Evolutionary conservation across 2,888 invertebrate genomes (phyloP), one percentile per base, ranked within the genome.

Genomic region (Pollenia angustigena): DNA sequence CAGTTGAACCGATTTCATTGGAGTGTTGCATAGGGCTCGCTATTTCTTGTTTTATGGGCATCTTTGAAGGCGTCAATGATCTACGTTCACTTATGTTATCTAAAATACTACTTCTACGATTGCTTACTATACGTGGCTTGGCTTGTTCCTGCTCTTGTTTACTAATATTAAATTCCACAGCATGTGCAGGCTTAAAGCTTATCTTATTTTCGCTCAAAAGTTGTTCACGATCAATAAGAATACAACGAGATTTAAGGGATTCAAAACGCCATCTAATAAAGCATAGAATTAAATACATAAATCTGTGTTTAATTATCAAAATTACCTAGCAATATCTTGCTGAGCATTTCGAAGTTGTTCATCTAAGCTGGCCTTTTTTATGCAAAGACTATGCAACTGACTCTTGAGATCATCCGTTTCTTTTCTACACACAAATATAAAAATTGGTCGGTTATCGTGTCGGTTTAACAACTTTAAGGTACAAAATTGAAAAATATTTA

Each of bases 261-360:
- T 93, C 93, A 88, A 93, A 93, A 23, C 93, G 91, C 93, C 93
- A 93, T 76, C 93, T 93, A 62, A 52, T 52, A 68, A 80, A 52
- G 3, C 32, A 4, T 10, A n/a, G 6, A 42, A 44, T 32, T 32
- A 56, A n/a, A 14, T 64, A 32, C 42, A 1, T 68, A 52, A 69
- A 52, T 42, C 6, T 62, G 1, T 7, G 7, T 7, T n/a, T 16
- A 42, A 48, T 23, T 12, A 18, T 1, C 40, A 68, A 23, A 76
- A 18, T 16, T 89, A 93, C 93, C 93, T 92, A 50, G 92, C 93
- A 90, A 92, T 89, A 40, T 92, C 91, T 89, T 93, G 92, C 74
- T 92, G 91, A 12, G 90, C 88, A 76, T 92, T 92, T 18, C 91
- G 90, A 81, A 92, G 87, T 32, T 91, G 91, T 81, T 92, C 91